phyloP scores from a whole-genome alignment of 2,888 invertebrate species.

The Drosophila paracracens region DNA sequence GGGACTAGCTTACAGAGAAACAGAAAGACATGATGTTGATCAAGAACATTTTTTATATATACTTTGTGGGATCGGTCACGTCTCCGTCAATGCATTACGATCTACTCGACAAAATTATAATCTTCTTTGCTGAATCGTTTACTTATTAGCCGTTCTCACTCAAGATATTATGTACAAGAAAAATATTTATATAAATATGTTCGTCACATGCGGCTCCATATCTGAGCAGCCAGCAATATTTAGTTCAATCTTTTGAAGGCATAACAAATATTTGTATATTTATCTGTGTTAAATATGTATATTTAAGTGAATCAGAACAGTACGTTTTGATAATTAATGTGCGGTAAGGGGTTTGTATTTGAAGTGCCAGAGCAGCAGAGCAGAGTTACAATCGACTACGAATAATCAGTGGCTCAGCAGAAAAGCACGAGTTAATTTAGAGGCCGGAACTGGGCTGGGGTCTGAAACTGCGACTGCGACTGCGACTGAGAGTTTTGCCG shows the following conservation, averaged over 20 bases:
- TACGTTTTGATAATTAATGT: conserved; percentile 12
- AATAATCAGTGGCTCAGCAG: conserved; percentile 52
- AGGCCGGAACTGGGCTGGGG: conserved; percentile 35
- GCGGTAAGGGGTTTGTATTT: conserved; percentile 7
- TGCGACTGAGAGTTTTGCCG: conserved; percentile 10
- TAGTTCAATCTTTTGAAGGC: background rate
- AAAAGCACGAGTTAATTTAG: conserved; percentile 40
- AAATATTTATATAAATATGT: background rate
- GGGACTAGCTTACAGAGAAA: background rate
- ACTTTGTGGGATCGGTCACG: background rate
- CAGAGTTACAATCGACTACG: conserved; percentile 9
- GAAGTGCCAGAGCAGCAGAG: conserved; percentile 5
- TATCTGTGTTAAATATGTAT: background rate
- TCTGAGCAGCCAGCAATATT: background rate
- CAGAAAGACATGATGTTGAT: background rate
- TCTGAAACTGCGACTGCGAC: background rate
- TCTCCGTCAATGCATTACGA: background rate
- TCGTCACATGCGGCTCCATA: background rate
- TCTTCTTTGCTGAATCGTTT: background rate
- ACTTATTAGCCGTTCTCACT: background rate
- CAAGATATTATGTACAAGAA: background rate
- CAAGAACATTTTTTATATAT: background rate
- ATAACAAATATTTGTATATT: background rate
- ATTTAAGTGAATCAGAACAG: conserved; percentile 10
- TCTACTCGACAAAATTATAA: background rate